phyloP scores from a whole-genome alignment of 2,113 vertebrate genomes.

The Apteryx mantelli region DNA sequence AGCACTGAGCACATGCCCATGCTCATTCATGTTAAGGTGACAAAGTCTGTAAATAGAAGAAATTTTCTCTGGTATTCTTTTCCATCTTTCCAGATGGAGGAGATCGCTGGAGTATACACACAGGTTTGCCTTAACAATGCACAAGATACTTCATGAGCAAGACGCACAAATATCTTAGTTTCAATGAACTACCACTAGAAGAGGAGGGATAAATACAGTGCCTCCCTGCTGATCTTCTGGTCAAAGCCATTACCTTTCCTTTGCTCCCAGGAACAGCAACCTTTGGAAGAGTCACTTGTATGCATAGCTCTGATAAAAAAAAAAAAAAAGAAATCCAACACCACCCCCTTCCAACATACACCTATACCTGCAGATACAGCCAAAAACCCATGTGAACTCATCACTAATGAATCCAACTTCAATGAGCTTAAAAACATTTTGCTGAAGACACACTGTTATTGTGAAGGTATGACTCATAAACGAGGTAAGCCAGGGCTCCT shows the following conservation, averaged over 20 bases:
- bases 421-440: background rate
- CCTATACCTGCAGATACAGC: background rate
- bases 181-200: background rate
- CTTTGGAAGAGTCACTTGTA: background rate
- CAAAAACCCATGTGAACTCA: background rate
- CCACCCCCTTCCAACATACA: background rate
- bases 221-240: background rate
- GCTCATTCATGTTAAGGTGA: background rate
- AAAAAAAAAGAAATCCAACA: background rate
- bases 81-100: background rate
- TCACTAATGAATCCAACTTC: background rate
- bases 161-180: background rate
- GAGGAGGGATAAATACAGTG: background rate
- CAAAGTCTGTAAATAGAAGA: background rate
- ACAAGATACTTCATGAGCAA: background rate
- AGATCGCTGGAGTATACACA: fast-evolving
- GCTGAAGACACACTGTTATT: background rate
- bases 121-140: background rate
- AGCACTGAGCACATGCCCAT: background rate
- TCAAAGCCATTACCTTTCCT: background rate
- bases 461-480: background rate
- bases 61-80: background rate
- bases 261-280: background rate
- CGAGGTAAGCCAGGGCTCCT: background rate
- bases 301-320: background rate